Conservation (phyloP, 2,888 invertebrate genomes). For the Coleophora deauratella region DNA sequence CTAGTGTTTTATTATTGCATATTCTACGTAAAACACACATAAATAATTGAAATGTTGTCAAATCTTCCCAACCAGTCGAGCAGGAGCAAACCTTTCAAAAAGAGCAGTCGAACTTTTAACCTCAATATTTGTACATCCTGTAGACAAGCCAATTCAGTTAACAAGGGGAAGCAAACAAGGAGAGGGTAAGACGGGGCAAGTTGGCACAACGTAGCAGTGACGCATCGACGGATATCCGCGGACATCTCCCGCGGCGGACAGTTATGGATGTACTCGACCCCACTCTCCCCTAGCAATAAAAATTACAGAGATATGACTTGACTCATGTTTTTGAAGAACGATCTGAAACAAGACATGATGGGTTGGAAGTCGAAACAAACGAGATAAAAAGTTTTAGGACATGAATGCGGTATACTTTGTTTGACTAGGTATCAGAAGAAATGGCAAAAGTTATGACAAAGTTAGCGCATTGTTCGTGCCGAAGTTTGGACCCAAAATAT, state of each 20-base stretch:
- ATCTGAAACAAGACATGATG: background rate
- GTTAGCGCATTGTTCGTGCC: too few relatives aligned
- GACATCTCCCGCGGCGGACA: slow-evolving; percentile 41
- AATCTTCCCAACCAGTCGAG: too few relatives aligned
- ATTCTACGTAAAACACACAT: too few relatives aligned
- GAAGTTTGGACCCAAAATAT: too few relatives aligned
- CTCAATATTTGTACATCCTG: slow-evolving; percentile 11
- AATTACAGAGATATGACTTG: slow-evolving; percentile 21
- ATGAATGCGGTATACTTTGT: too few relatives aligned
- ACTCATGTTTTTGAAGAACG: background rate
- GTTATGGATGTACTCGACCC: slow-evolving; percentile 51
- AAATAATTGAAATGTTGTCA: too few relatives aligned
- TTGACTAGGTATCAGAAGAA: too few relatives aligned
- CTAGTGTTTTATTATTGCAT: too few relatives aligned
- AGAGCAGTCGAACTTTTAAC: background rate
- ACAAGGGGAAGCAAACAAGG: slow-evolving; percentile 43
- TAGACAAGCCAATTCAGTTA: slow-evolving; percentile 31
- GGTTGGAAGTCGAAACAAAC: too few relatives aligned
- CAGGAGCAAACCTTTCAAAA: too few relatives aligned
- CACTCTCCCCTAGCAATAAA: slow-evolving; percentile 24
- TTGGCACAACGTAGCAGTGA: slow-evolving; percentile 20
- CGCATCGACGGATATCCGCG: slow-evolving; percentile 57
- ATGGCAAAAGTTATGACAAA: too few relatives aligned
- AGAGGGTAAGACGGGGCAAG: slow-evolving; percentile 28
- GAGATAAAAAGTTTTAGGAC: too few relatives aligned